Evolutionary conservation across 2,113 vertebrate species (phyloP), one percentile per base, ranked within the genome.

Genomic region (Sinosuthora webbiana): DNA sequence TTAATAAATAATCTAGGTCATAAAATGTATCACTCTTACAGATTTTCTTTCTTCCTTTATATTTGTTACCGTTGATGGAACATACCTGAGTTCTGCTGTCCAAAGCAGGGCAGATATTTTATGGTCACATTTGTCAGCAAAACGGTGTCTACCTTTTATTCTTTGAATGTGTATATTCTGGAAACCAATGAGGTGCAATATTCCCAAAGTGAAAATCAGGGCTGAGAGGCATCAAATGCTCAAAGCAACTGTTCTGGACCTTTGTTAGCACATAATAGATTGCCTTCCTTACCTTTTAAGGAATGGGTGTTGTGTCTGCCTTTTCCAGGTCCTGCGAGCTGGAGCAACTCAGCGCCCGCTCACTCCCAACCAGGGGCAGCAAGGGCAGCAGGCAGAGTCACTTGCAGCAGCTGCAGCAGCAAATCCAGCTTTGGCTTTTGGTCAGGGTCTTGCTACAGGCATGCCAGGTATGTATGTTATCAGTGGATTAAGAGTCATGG

Each of bases 371-470:
- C 99, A 99, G 97, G 98, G 99, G 44, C 99, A 99, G 85, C 99
- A 99, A 88, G 99, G 99, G 94, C 99, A 99, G 87, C 99, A 99
- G 96, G 98, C 97, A 92, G 99, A 99, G 89, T 99, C 99, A 49
- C 98, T 99, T 73, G 99, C 99, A 87, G 98, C 99, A 83, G 99
- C 98, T 88, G 98, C 98, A 33, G 98, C 99, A 79, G 97, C 99
- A 93, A 99, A 99, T 97, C 98, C 99, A 87, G 98, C 99, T 76
- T 98, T 99, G 97, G 99, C 99, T 62, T 99, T 99, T 91, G 98
- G 98, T 90, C 98, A 98, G 95, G 98, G 98, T 90, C 98, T 99
- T 95, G 98, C 98, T 97, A 97, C 99, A 62, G 99, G 99, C 96
- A 99, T 99, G 99, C 96, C 99, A 98, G 99, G 99, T 99, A 95